Conservation (phyloP, 2,888 invertebrate species). For the Empis stercorea region DNA sequence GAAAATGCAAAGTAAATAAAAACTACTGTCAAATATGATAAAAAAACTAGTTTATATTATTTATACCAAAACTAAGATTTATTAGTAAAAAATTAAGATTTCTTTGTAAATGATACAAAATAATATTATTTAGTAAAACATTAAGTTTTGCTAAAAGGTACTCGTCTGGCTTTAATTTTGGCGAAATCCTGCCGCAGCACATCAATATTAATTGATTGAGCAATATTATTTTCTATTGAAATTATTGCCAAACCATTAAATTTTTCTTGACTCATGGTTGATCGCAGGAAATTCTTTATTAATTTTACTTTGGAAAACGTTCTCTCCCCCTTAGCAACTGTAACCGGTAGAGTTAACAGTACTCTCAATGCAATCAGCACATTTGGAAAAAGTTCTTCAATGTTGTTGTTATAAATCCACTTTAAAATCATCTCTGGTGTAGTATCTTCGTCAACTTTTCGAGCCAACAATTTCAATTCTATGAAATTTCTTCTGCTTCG, state of each 20-base stretch:
- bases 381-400: too few species aligned
- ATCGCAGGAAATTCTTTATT: too few species aligned
- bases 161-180: too few species aligned
- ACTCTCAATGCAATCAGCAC: too few species aligned
- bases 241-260: not conserved
- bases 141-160: too few species aligned
- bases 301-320: not conserved
- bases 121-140: too few species aligned
- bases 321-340: not conserved
- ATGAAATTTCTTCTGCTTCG: not conserved
- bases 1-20: too few species aligned
- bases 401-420: not conserved
- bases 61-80: too few species aligned
- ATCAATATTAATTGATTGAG: not conserved
- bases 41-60: too few species aligned
- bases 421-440: not conserved
- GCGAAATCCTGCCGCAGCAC: not conserved
- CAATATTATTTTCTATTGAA: not conserved
- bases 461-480: conserved; percentile 1
- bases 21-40: too few species aligned
- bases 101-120: too few species aligned
- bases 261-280: not conserved
- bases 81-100: too few species aligned
- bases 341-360: not conserved
- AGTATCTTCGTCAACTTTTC: not conserved